These are phyloP conservation scores for Numida meleagris DNA, from an alignment of 2,113 vertebrate genomes.

Conservation along the genomic window DNA sequence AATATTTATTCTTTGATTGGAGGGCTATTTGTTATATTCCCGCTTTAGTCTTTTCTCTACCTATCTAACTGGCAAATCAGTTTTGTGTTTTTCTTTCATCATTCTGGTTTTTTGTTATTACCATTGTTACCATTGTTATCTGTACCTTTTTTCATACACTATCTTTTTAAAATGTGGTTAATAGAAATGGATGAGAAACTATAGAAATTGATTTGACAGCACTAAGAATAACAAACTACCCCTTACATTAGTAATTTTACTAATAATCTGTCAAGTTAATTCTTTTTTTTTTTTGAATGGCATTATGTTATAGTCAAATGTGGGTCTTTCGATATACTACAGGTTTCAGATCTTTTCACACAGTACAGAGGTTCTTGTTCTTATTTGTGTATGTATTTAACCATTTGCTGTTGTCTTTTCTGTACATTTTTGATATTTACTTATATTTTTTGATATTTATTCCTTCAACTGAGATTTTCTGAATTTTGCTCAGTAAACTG, in stretches of 20 bases:
- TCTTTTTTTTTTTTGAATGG: accelerated
- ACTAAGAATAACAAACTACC: neutral
- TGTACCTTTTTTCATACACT: neutral
- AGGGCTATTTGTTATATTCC: neutral
- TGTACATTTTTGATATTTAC: neutral
- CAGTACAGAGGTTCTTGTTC: neutral
- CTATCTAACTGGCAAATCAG: neutral
- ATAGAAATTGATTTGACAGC: neutral
- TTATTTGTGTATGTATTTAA: neutral
- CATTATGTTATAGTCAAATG: neutral
- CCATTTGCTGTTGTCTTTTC: neutral
- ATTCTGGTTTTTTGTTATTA: neutral
- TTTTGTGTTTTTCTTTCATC: neutral
- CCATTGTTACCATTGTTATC: neutral
- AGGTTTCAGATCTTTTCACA: neutral
- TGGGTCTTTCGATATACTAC: neutral
- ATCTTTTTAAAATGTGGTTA: neutral
- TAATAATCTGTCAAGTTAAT: neutral
- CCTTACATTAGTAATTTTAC: accelerated
- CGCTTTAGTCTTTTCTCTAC: neutral
- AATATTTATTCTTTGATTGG: neutral
- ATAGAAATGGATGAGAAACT: neutral
- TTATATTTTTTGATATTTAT: neutral
- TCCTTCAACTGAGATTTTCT: neutral
- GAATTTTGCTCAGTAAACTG: neutral